Percentiles rank a stretch among this genome's conserved stretches.
Conservation (phyloP, 1,140 invertebrate species). For the Spodoptera frugiperda region DNA sequence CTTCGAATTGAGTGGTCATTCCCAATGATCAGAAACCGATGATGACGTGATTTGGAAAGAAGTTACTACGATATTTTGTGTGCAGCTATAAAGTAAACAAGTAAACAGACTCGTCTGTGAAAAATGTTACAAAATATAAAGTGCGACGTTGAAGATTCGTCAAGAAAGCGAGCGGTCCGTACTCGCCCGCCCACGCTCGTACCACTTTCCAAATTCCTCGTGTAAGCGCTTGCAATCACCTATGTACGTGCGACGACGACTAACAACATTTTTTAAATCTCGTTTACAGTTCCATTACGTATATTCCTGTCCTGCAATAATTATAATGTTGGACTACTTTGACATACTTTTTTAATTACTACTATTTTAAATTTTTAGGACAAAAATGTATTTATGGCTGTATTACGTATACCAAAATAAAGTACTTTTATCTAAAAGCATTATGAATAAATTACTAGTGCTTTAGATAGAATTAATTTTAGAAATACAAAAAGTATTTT, state of each 20-base stretch:
- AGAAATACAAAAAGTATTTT: background rate
- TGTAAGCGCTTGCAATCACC: constrained; percentile 77
- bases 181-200: constrained; percentile 81
- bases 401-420: too few relatives aligned
- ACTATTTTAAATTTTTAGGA: too few relatives aligned
- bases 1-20: constrained; percentile 10
- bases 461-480: background rate
- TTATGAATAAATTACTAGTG: background rate
- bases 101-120: constrained; percentile 63
- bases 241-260: constrained; percentile 64
- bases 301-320: background rate
- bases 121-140: constrained; percentile 80
- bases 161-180: constrained; percentile 70
- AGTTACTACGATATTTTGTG: constrained; percentile 21
- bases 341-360: background rate
- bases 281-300: constrained; percentile 33
- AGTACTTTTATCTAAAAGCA: too few relatives aligned
- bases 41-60: constrained; percentile 30
- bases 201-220: constrained; percentile 84
- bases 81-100: constrained; percentile 43
- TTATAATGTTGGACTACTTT: background rate
- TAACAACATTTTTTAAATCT: constrained; percentile 59
- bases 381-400: too few relatives aligned
- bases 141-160: constrained; percentile 79
- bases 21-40: constrained; percentile 25